phyloP scores from a whole-genome alignment of 2,113 vertebrate species.

The cattle (Bos taurus) region DNA sequence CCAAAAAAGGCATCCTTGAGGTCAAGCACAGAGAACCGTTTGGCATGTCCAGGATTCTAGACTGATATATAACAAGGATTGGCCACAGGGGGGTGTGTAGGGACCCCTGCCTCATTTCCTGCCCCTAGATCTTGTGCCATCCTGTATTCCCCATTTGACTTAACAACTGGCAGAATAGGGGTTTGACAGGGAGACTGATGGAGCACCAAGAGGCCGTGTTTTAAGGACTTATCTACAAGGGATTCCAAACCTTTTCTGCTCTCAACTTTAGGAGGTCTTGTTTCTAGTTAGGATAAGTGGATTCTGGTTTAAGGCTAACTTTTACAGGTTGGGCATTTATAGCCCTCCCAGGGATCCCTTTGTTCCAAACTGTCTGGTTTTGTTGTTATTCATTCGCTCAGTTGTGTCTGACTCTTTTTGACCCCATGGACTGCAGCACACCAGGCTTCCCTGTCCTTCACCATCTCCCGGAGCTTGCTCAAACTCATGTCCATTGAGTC shows the following conservation, averaged over 20 bases:
- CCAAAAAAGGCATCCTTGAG: not conserved
- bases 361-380: not conserved
- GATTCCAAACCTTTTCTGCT: not conserved
- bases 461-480: not conserved
- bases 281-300: not conserved
- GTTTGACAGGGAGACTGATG: not conserved
- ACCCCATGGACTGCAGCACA: not conserved
- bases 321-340: not conserved
- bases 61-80: not conserved
- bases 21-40: not conserved
- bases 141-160: not conserved
- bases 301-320: not conserved
- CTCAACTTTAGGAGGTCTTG: not conserved
- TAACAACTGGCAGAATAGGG: not conserved
- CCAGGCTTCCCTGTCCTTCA: not conserved
- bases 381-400: not conserved
- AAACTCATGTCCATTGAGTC: not conserved
- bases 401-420: not conserved
- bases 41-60: not conserved
- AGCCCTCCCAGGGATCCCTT: not conserved
- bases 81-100: not conserved
- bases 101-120: not conserved
- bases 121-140: not conserved
- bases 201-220: not conserved
- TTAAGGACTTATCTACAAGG: not conserved